Percentiles rank a stretch among this genome's conserved stretches.
phyloP scores from a whole-genome alignment of 2,888 invertebrate genomes.

The Nipponacmea schrenckii region DNA sequence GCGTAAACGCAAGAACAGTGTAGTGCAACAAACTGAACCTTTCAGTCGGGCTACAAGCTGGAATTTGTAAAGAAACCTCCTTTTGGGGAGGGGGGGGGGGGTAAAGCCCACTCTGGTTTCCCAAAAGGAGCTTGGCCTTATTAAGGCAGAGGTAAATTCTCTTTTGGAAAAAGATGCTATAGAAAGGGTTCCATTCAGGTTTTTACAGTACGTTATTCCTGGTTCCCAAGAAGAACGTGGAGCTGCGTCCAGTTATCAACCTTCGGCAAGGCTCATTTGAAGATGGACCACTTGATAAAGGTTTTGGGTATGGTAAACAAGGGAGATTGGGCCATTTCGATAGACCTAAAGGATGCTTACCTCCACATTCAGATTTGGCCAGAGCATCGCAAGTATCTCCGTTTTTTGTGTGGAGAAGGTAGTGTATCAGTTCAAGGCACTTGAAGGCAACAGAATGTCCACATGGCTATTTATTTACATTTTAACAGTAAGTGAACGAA shows the following conservation, averaged over 20 bases:
- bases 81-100: constrained; percentile 21
- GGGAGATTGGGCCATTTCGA: constrained; percentile 29
- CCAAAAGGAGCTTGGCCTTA: constrained; percentile 12
- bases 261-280: constrained; percentile 33
- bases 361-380: too few species aligned
- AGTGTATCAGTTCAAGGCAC: too few species aligned
- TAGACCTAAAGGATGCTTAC: constrained; percentile 31
- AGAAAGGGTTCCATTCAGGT: constrained; percentile 18
- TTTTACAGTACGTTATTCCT: constrained; percentile 36
- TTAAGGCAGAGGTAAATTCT: constrained; percentile 18
- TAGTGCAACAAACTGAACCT: too few species aligned
- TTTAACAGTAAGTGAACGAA: constrained; percentile 23
- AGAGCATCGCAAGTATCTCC: too few species aligned
- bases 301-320: constrained; percentile 28
- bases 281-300: constrained; percentile 28
- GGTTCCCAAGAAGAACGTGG: constrained; percentile 23
- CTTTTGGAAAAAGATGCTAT: constrained; percentile 21
- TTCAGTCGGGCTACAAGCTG: constrained; percentile 24
- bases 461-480: constrained; percentile 26
- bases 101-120: constrained; percentile 18
- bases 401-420: too few species aligned
- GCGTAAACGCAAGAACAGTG: background rate
- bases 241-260: constrained; percentile 20
- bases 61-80: constrained; percentile 25
- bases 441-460: too few species aligned